phyloP scores from a whole-genome alignment of 2,113 vertebrate species.

The Ranitomeya imitator region DNA sequence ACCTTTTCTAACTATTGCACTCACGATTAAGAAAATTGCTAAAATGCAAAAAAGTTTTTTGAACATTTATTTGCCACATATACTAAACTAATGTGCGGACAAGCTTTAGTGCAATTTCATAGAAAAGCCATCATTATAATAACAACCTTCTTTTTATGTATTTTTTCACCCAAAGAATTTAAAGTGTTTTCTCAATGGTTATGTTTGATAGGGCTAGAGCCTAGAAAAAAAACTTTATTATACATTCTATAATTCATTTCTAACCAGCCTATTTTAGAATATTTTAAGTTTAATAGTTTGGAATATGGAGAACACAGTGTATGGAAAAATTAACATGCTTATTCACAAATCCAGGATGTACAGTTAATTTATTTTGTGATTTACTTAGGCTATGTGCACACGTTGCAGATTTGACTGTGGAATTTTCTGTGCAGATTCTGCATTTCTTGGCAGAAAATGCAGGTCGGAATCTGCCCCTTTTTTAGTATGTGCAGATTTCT shows the following conservation, averaged over 20 bases:
- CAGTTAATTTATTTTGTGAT: not conserved
- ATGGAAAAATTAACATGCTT: not conserved
- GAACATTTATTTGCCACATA: slow-evolving; percentile 15
- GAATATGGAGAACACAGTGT: not conserved
- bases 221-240: not conserved
- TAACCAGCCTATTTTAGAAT: not conserved
- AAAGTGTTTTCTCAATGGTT: not conserved
- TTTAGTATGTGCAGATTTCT: too few relatives aligned
- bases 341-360: too few relatives aligned
- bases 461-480: too few relatives aligned
- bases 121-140: not conserved
- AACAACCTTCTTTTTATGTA: slow-evolving; percentile 5
- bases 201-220: not conserved
- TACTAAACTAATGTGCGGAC: slow-evolving; percentile 11
- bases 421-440: too few relatives aligned
- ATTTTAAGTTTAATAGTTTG: not conserved
- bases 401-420: too few relatives aligned
- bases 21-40: not conserved
- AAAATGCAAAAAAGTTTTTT: not conserved
- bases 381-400: too few relatives aligned
- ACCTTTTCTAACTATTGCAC: not conserved
- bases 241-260: not conserved
- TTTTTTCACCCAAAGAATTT: not conserved
- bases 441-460: too few relatives aligned
- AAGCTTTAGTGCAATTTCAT: too few relatives aligned